Evolutionary conservation across 2,797 vertebrate species (phyloP), one percentile per base, ranked within the genome.

Genomic region (Microctenopoma steveboyesi): DNA sequence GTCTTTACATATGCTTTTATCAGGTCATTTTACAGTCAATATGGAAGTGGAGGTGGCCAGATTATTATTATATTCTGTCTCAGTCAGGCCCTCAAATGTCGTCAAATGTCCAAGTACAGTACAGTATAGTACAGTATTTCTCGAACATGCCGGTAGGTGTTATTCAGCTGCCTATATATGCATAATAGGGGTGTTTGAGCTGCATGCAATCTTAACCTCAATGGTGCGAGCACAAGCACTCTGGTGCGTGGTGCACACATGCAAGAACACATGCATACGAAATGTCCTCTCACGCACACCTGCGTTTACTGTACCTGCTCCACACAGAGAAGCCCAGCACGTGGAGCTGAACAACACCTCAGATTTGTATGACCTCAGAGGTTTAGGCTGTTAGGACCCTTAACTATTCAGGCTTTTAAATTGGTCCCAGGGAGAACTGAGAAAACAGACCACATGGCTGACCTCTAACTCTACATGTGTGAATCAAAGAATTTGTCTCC

Each of bases 351-450:
- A 63, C 16, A 59, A 40, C 56, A 63, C 16, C 28, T 54, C 30
- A 42, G 50, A 45, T 75, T 54, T 68, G 56, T 35, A 25, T 43
- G 61, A 65, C 43, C 53, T 54, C 28, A 25, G 14, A 28, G 57
- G 61, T 50, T 52, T 33, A 0, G 54, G 51, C 46, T 72, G 42
- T 69, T 50, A 27, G 64, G 48, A 81, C 74, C 76, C 50, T 54
- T 22, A 25, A 67, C 80, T 76, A 82, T 83, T 70, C 76, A 48
- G 70, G 47, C 56, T 42, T 70, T 80, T 91, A 92, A 93, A 93
- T 93, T 93, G 91, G 92, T 92, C 91, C 90, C 92, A 75, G 79
- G 82, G 90, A 87, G 91, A 88, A 74, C 71, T 53, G 50, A 72
- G 63, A 39, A 56, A 55, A 72, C 73, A 60, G 61, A 70, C 76